phyloP scores from a whole-genome alignment of 2,888 invertebrate genomes.

The Copidosoma aretas region DNA sequence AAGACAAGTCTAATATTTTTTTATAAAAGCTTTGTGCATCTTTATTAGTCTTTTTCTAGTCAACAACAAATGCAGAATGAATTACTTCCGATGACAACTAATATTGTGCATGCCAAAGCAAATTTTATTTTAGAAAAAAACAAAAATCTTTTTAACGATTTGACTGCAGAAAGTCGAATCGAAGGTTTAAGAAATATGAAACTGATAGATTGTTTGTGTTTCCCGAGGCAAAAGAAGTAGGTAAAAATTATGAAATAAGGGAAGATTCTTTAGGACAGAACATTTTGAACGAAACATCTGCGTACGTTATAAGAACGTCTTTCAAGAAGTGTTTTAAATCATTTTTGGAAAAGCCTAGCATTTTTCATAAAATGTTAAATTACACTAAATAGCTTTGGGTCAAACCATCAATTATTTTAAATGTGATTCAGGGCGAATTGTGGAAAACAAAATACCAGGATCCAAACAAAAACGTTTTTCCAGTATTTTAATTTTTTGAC shows the following conservation, averaged over 20 bases:
- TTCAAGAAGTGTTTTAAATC: slow-evolving; percentile 21
- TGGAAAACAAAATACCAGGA: slow-evolving; percentile 26
- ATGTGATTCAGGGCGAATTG: slow-evolving; percentile 25
- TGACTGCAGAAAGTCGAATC: slow-evolving; percentile 24
- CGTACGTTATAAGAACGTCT: not conserved
- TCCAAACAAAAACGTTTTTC: not conserved
- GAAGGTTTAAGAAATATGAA: slow-evolving; percentile 24
- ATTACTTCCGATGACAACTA: slow-evolving; percentile 10
- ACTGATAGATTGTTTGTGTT: slow-evolving; percentile 21
- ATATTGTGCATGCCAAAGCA: slow-evolving; percentile 10
- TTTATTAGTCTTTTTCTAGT: no score
- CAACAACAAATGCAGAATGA: slow-evolving; percentile 23
- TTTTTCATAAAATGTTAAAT: slow-evolving; percentile 20
- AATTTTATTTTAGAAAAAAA: slow-evolving; percentile 26
- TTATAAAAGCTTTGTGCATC: no score
- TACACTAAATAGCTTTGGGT: slow-evolving; percentile 10
- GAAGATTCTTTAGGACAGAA: slow-evolving; percentile 19
- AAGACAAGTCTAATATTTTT: no score
- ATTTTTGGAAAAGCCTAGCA: not conserved
- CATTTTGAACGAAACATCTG: slow-evolving; percentile 33
- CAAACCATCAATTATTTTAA: slow-evolving; percentile 15
- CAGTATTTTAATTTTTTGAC: slow-evolving; percentile 22
- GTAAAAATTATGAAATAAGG: slow-evolving; percentile 19
- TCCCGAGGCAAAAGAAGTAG: slow-evolving; percentile 31
- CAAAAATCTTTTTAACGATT: slow-evolving; percentile 25